Evolutionary conservation across 1,140 invertebrate genomes (phyloP).

Genomic region (Ganaspis sp.): DNA sequence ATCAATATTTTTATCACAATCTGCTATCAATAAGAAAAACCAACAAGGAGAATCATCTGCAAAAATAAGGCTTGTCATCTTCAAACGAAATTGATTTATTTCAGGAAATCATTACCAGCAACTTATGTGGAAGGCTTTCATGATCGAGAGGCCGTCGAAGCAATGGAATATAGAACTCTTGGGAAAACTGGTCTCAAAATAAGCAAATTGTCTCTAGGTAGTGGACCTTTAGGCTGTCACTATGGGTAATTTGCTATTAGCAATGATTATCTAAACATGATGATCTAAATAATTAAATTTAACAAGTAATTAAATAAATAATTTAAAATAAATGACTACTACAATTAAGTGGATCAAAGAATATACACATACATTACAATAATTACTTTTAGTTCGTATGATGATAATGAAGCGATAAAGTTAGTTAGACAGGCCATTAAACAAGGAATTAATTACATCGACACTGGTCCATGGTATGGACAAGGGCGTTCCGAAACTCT

Average conservation of each 20-base stretch:
- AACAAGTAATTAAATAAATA: too few relatives aligned
- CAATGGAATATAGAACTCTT: constrained; percentile 77
- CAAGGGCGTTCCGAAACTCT: constrained; percentile 88
- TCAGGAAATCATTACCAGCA: constrained; percentile 64
- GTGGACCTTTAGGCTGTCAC: constrained; percentile 71
- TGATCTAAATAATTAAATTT: too few relatives aligned
- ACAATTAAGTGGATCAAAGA: too few relatives aligned
- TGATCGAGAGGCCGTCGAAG: constrained; percentile 74
- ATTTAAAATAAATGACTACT: not conserved
- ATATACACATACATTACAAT: too few relatives aligned
- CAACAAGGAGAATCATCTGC: too few relatives aligned
- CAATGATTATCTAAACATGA: too few relatives aligned
- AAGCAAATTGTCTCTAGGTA: constrained; percentile 80
- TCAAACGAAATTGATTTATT: constrained; percentile 29
- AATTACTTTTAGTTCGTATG: constrained; percentile 72
- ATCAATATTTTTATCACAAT: too few relatives aligned
- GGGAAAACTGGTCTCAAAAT: constrained; percentile 79
- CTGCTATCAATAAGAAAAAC: too few relatives aligned
- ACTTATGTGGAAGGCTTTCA: constrained; percentile 80
- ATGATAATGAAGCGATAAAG: constrained; percentile 81
- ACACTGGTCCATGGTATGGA: constrained; percentile 94
- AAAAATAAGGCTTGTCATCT: not conserved
- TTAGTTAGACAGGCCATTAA: constrained; percentile 84
- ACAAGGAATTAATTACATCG: constrained; percentile 92
- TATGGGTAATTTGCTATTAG: constrained; percentile 72